A percentile compares a stretch with the other conserved stretches of the same genome.
Evolutionary conservation across 2,113 vertebrate species (phyloP).

Genomic region (Phylloscopus whistleri): DNA sequence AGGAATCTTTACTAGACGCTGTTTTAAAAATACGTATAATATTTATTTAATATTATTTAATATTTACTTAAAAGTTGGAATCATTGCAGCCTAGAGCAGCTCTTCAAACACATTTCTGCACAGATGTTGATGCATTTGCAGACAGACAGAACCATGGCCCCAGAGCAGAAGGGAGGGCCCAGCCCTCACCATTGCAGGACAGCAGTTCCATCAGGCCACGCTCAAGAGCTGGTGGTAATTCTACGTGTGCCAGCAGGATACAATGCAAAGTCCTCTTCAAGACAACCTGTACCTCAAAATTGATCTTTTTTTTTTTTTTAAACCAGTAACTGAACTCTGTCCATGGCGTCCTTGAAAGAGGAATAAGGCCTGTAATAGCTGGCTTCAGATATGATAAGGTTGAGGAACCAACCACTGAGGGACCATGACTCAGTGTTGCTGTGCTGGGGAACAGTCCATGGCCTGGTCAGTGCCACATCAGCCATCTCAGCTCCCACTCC

Average conservation of each 20-base stretch:
- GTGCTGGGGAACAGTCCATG: neutral
- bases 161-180: neutral
- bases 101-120: neutral
- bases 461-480: neutral
- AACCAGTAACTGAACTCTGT: neutral
- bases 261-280: neutral
- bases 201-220: neutral
- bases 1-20: neutral
- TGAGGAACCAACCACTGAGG: neutral
- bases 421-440: neutral
- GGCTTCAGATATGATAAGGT: accelerated
- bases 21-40: neutral
- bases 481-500: neutral
- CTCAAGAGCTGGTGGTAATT: neutral
- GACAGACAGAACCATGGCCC: neutral
- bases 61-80: neutral
- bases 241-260: neutral
- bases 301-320: neutral
- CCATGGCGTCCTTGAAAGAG: neutral
- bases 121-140: neutral
- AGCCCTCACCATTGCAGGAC: neutral
- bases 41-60: neutral
- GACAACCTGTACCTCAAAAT: neutral
- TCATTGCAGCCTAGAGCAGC: neutral
- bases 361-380: neutral